Percentiles rank a stretch among this genome's conserved stretches.
Conservation (phyloP, 2,113 vertebrate genomes). For the Petroica traversi region DNA sequence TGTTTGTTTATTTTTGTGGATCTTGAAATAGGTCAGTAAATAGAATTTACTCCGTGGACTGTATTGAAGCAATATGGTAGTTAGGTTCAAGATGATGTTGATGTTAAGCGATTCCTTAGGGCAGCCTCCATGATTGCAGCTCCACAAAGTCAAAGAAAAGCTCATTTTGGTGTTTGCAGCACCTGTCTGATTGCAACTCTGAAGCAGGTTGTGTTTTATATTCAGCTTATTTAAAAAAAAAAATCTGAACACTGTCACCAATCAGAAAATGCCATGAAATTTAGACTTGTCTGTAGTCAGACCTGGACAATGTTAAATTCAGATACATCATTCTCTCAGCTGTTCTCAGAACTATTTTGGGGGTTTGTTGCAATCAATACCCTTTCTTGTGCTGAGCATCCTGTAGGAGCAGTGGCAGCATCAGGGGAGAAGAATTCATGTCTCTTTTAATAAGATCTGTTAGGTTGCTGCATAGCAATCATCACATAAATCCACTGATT, state of each 20-base stretch:
- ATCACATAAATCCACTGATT: slow-evolving; percentile 49
- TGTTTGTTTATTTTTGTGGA: slow-evolving; percentile 21
- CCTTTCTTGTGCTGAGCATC: not conserved
- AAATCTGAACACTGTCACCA: not conserved
- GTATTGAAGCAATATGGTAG: not conserved
- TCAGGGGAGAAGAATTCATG: not conserved
- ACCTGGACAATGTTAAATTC: not conserved
- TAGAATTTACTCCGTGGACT: not conserved
- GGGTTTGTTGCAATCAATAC: not conserved
- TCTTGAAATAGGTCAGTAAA: slow-evolving; percentile 22
- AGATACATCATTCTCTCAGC: not conserved
- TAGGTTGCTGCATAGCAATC: slow-evolving; percentile 2
- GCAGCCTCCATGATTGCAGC: not conserved
- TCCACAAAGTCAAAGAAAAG: not conserved
- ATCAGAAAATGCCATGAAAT: not conserved
- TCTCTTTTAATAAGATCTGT: not conserved
- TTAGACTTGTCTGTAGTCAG: not conserved
- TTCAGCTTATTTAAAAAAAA: not conserved
- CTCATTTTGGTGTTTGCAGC: not conserved
- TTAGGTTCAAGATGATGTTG: not conserved
- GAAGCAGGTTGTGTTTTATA: not conserved
- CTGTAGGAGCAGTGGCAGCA: not conserved
- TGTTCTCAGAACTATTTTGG: not conserved
- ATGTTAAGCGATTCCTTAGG: not conserved
- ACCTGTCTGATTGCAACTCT: not conserved